Evolutionary conservation across 2,888 invertebrate species (phyloP).

Genomic region (Xanthia togata): DNA sequence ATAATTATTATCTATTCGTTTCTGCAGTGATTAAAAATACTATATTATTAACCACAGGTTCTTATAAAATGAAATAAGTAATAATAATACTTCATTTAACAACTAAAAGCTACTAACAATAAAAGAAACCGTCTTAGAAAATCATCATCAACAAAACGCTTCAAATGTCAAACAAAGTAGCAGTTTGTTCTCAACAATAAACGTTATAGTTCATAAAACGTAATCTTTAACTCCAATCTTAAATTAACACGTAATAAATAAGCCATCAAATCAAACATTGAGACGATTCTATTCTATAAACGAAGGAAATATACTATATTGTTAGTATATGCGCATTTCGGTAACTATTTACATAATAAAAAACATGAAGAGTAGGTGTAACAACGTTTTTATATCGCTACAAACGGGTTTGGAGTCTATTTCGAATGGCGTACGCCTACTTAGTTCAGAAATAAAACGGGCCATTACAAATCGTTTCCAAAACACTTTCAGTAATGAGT

Average conservation of each 20-base stretch:
- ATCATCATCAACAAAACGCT: constrained; percentile 31
- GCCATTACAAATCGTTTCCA: constrained; percentile 80
- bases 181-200: constrained; percentile 40
- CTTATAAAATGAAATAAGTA: constrained; percentile 4
- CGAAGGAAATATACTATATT: constrained; percentile 53
- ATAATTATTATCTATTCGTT: not conserved
- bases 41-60: not conserved
- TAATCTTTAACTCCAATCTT: constrained; percentile 60
- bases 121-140: constrained; percentile 16
- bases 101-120: constrained; percentile 24
- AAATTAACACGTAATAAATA: constrained; percentile 62
- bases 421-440: constrained; percentile 60
- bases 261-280: constrained; percentile 64
- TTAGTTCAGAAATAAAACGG: constrained; percentile 73
- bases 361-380: constrained; percentile 49
- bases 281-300: constrained; percentile 58
- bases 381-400: constrained; percentile 60
- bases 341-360: constrained; percentile 64
- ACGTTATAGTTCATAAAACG: constrained; percentile 60
- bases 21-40: not conserved
- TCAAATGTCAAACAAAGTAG: constrained; percentile 61
- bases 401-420: constrained; percentile 57
- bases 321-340: constrained; percentile 51
- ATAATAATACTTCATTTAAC: constrained; percentile 13
- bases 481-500: constrained; percentile 85